Conservation (phyloP, 2,888 invertebrate genomes). For the Sinelater perroti region DNA sequence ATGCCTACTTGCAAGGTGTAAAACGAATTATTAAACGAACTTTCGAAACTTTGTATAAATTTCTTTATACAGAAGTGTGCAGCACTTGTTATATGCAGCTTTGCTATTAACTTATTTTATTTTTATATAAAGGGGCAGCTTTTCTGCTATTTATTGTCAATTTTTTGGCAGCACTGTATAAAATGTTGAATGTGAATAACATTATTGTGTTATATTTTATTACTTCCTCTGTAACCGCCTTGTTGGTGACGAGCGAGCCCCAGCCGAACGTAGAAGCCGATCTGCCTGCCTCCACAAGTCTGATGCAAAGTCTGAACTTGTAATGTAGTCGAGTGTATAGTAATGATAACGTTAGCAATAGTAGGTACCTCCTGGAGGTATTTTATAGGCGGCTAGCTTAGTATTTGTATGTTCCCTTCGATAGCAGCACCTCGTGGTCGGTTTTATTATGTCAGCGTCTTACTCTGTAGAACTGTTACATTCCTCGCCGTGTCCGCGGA, state of each 20-base stretch:
- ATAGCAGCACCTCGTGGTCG: constrained; percentile 2
- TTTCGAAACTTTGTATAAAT: constrained; percentile 48
- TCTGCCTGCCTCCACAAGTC: constrained; percentile 53
- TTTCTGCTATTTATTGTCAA: constrained; percentile 51
- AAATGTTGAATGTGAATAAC: constrained; percentile 51
- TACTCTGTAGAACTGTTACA: constrained; percentile 55
- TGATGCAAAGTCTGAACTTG: constrained; percentile 59
- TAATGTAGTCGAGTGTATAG: constrained; percentile 52
- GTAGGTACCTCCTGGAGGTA: constrained; percentile 52
- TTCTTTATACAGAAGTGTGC: constrained; percentile 49
- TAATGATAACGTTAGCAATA: too few species aligned
- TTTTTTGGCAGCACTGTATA: constrained; percentile 50
- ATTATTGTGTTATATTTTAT: constrained; percentile 50
- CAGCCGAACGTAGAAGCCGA: too few species aligned
- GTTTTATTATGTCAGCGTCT: constrained; percentile 48
- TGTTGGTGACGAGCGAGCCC: constrained; percentile 43
- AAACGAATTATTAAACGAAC: constrained; percentile 43
- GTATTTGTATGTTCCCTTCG: constrained; percentile 12
- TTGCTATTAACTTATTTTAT: constrained; percentile 55
- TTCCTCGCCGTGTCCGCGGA: constrained; percentile 56
- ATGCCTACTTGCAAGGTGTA: constrained; percentile 51
- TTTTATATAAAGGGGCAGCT: constrained; percentile 47
- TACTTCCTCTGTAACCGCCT: constrained; percentile 45
- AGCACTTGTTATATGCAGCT: constrained; percentile 59
- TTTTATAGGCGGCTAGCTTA: constrained; percentile 37